A percentile compares a stretch with the other conserved stretches of the same genome.
Evolutionary conservation across 2,888 invertebrate species (phyloP).

Genomic region (Napeogenes sylphis): DNA sequence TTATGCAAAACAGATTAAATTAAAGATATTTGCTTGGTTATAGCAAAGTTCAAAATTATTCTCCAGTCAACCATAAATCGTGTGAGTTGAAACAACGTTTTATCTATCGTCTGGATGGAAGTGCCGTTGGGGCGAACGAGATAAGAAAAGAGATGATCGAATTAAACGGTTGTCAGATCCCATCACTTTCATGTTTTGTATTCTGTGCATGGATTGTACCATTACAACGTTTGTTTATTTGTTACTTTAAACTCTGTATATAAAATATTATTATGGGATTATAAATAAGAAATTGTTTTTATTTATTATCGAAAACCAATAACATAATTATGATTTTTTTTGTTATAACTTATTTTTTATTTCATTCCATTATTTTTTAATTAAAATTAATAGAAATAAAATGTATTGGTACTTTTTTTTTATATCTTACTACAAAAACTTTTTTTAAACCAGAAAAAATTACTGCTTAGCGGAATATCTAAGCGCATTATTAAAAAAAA

Average conservation of each 20-base stretch:
- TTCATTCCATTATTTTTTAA: no score
- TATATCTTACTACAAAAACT: slow-evolving; percentile 2
- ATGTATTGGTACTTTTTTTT: background rate
- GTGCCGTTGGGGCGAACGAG: slow-evolving; percentile 17
- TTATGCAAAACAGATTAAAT: slow-evolving; percentile 8
- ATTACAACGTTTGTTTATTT: background rate
- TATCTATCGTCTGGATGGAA: slow-evolving; percentile 25
- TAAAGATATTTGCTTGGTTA: slow-evolving; percentile 13
- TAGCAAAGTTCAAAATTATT: slow-evolving; percentile 35
- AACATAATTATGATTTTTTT: no score
- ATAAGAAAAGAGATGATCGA: slow-evolving; percentile 25
- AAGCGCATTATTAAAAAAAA: slow-evolving; percentile 3
- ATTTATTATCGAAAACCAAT: no score
- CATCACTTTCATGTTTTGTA: slow-evolving; percentile 18
- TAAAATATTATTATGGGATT: background rate
- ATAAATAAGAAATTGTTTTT: background rate
- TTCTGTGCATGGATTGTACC: slow-evolving; percentile 20
- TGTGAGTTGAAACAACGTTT: slow-evolving; percentile 27
- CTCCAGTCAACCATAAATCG: slow-evolving; percentile 33
- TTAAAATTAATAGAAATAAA: no score
- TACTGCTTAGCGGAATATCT: slow-evolving; percentile 1
- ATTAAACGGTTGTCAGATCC: slow-evolving; percentile 26
- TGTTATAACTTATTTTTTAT: no score
- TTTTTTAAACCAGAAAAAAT: background rate
- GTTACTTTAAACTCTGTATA: background rate